Evolutionary conservation across 1,140 invertebrate species (phyloP).

Genomic region (Epicauta chinensis): DNA sequence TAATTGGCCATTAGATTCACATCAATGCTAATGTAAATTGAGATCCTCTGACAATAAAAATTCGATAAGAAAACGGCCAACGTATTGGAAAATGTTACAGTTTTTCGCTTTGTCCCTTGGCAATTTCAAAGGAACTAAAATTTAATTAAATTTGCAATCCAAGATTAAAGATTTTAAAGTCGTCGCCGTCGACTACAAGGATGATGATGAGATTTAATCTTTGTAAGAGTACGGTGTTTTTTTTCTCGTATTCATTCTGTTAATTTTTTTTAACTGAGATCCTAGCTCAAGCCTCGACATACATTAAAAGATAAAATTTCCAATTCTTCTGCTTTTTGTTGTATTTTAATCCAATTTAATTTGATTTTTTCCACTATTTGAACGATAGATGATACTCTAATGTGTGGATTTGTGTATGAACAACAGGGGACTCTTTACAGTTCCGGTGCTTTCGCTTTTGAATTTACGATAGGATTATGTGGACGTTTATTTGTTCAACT

Average conservation of each 20-base stretch:
- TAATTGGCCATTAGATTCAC: conserved; percentile 17
- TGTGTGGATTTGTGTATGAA: too few species aligned
- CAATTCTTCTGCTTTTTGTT: too few species aligned
- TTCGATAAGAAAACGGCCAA: not conserved
- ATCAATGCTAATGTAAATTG: conserved; percentile 16
- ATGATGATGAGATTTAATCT: conserved; percentile 13
- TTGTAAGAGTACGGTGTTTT: conserved; percentile 8
- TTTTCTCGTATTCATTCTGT: conserved; percentile 3
- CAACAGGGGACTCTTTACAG: too few species aligned
- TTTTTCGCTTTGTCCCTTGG: not conserved
- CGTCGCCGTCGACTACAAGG: not conserved
- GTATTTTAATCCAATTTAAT: too few species aligned
- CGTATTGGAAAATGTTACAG: too few species aligned
- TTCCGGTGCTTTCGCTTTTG: too few species aligned
- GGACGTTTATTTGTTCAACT: conserved; percentile 15
- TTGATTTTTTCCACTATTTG: too few species aligned
- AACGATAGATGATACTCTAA: too few species aligned
- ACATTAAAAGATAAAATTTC: too few species aligned
- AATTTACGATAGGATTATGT: conserved; percentile 16
- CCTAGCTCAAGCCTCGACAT: too few species aligned
- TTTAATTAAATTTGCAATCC: conserved; percentile 13
- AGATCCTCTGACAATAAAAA: not conserved
- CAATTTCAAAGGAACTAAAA: conserved; percentile 16
- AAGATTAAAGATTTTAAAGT: conserved; percentile 8
- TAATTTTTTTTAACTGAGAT: too few species aligned